phyloP scores from a whole-genome alignment of 1,140 invertebrate genomes.

The Drosophila sp. region DNA sequence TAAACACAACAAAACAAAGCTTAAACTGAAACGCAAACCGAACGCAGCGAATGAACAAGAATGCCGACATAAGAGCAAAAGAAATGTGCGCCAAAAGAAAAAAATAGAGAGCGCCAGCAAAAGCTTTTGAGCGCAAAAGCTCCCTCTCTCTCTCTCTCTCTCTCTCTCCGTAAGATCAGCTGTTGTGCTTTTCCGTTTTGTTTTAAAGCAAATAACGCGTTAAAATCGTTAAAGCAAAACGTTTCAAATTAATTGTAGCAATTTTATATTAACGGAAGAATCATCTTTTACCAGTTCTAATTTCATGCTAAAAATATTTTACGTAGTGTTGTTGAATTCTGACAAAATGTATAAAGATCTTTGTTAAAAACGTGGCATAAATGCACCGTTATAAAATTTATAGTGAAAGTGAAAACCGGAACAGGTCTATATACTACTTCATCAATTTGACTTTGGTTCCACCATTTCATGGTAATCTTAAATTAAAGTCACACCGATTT shows the following conservation, averaged over 20 bases:
- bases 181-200: constrained; percentile 29
- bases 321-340: too few relatives aligned
- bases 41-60: not conserved
- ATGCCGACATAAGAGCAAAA: not conserved
- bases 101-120: not conserved
- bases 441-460: too few relatives aligned
- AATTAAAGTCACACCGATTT: too few relatives aligned
- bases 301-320: too few relatives aligned
- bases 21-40: constrained; percentile 24
- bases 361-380: too few relatives aligned
- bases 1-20: constrained; percentile 44
- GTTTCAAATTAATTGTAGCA: not conserved
- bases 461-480: too few relatives aligned
- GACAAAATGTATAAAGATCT: too few relatives aligned
- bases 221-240: not conserved
- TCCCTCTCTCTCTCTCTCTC: not conserved
- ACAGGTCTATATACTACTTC: too few relatives aligned
- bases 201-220: constrained; percentile 4
- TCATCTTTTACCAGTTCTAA: too few relatives aligned
- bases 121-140: constrained; percentile 33
- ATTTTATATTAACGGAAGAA: too few relatives aligned
- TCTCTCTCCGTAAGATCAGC: constrained; percentile 25
- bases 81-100: not conserved
- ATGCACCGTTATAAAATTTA: too few relatives aligned
- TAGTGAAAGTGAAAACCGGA: too few relatives aligned